Conservation (phyloP, 2,888 invertebrate species). For the Tromatobia lineatoria region DNA sequence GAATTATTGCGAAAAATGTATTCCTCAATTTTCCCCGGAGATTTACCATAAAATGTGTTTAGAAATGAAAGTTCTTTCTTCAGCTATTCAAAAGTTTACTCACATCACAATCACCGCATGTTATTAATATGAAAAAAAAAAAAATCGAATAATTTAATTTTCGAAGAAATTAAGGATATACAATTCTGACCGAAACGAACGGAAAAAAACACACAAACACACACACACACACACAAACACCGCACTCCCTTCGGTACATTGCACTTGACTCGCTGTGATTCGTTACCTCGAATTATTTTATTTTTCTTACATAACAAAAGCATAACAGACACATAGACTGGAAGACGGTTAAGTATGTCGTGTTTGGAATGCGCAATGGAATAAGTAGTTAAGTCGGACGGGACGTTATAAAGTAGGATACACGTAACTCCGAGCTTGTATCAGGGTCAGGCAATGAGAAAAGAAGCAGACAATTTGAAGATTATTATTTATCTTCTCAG, state of each 20-base stretch:
- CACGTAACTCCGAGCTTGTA: slow-evolving; percentile 31
- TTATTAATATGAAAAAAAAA: no score
- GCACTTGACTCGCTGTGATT: slow-evolving; percentile 69
- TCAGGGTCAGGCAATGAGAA: slow-evolving; percentile 24
- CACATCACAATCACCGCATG: no score
- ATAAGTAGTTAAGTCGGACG: slow-evolving; percentile 31
- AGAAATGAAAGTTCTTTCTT: no score
- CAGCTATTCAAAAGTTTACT: no score
- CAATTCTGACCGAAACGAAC: no score
- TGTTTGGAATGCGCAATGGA: slow-evolving; percentile 20
- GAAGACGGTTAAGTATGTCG: slow-evolving; percentile 30
- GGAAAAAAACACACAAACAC: neutral
- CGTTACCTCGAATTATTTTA: slow-evolving; percentile 65
- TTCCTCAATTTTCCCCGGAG: no score
- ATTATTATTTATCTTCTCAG: slow-evolving; percentile 37
- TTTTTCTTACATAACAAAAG: slow-evolving; percentile 33
- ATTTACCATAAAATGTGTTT: no score
- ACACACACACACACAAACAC: slow-evolving; percentile 22
- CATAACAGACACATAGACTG: slow-evolving; percentile 18
- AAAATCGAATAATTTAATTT: no score
- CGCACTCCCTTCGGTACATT: slow-evolving; percentile 46
- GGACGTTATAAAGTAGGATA: slow-evolving; percentile 31
- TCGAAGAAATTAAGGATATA: no score
- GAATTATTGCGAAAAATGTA: no score
- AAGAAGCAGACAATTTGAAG: slow-evolving; percentile 26